Evolutionary conservation across 2,888 invertebrate genomes (phyloP), one percentile per base, ranked within the genome.

Genomic region (Conchocele bisecta): DNA sequence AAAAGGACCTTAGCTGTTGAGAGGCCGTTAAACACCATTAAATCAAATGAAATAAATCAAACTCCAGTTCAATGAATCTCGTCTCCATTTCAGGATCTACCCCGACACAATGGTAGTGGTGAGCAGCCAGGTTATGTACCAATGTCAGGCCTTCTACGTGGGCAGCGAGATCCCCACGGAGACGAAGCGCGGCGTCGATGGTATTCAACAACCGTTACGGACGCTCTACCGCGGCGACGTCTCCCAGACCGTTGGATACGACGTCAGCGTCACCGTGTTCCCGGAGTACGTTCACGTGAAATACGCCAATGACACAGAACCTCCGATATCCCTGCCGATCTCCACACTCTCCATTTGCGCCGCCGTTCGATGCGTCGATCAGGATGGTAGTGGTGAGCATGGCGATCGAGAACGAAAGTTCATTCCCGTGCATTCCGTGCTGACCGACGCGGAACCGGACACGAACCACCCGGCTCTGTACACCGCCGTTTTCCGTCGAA

Each of bases 351-450:
- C 67, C 2, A 59, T 75, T 11, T 75, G 75, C 26, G 75, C 75
- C 1, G 75, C 75, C 28, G 68, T 75, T 1, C 33, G 75, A 29
- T 54, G 68, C 15, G 71, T 75, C 2, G 68, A 75, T 3, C 59
- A 59, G 22, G 28, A 37, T 1, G 51, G 63, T 28, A 24, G 28
- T 6, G 17, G 24, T 7, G 66, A 57, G 0, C 9, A 13, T 0
- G 48, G 56, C 7, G 46, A 59, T 20, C 50, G 54, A 42, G 64
- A 64, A 28, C 42, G 60, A 31, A 71, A 68, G 28, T 75, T 75
- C 50, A 31, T 71, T 4, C 75, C 75, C 1, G 75, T 75, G 0
- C 71, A 75, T 59, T 75, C 75, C 9, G 71, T 75, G 5, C 57
- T 75, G 22, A 68, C 71, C 6, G 56, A 56, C 2, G 42, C 39